Conservation (phyloP, 2,113 vertebrate species). For the Galemys pyrenaicus region DNA sequence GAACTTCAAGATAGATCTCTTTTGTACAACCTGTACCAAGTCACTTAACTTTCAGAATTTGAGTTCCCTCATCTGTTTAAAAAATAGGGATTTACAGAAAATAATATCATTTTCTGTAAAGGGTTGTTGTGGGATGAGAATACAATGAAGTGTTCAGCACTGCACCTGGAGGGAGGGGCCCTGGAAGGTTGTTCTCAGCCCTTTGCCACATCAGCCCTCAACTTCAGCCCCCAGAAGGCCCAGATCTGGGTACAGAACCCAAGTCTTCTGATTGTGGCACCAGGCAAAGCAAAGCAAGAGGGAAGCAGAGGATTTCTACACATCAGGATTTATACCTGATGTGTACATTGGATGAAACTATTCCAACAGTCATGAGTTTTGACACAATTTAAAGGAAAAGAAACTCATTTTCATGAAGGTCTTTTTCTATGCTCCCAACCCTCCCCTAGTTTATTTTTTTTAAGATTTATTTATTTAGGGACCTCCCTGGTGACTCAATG, state of each 20-base stretch:
- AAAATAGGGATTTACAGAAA: not conserved
- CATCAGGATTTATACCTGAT: not conserved
- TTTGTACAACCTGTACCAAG: not conserved
- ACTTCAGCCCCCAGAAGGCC: not conserved
- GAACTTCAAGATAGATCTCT: constrained; percentile 17
- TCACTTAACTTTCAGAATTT: not conserved
- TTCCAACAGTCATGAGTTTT: not conserved
- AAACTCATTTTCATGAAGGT: not conserved
- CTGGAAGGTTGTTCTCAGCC: not conserved
- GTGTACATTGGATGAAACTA: not conserved
- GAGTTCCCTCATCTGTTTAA: not conserved
- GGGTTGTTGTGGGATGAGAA: not conserved
- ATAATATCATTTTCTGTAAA: not conserved
- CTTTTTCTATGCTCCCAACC: not conserved
- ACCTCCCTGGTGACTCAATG: no score
- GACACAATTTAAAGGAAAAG: not conserved
- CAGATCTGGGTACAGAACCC: not conserved
- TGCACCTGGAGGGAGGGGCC: accelerated
- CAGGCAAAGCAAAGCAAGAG: not conserved
- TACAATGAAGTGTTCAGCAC: not conserved
- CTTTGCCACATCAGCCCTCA: not conserved
- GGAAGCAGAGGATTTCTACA: not conserved
- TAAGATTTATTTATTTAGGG: no score
- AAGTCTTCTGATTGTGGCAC: not conserved
- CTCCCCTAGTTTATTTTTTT: not conserved